Conservation (phyloP, 2,888 invertebrate species). For the Urechis unicinctus region DNA sequence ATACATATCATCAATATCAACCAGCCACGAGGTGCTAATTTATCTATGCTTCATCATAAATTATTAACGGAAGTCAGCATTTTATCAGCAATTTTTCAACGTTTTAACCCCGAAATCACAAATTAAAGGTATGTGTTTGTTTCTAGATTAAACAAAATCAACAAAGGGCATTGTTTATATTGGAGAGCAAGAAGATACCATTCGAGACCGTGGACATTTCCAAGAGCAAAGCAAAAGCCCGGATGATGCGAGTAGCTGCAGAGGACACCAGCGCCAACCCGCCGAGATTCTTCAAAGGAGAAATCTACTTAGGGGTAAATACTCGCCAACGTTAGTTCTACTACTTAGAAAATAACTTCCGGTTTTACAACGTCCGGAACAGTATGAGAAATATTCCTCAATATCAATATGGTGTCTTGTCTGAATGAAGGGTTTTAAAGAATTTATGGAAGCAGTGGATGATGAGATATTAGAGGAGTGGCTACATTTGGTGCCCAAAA, state of each 20-base stretch:
- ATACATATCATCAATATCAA: too few species aligned
- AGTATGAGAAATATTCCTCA: neutral
- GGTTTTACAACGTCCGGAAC: too few species aligned
- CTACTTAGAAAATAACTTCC: too few species aligned
- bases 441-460: neutral
- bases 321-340: too few species aligned
- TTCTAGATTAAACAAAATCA: constrained; percentile 2
- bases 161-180: neutral
- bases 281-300: constrained; percentile 3
- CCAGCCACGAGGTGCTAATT: too few species aligned
- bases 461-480: neutral
- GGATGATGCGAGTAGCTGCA: neutral
- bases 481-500: too few species aligned
- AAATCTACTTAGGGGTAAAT: constrained; percentile 2
- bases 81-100: too few species aligned
- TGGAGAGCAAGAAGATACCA: constrained; percentile 2
- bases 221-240: neutral
- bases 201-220: constrained; percentile 1
- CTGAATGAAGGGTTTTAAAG: neutral
- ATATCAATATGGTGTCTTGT: neutral
- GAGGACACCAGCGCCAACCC: constrained; percentile 1
- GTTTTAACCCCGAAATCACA: too few species aligned
- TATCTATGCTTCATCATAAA: too few species aligned
- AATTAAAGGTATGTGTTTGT: too few species aligned
- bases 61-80: too few species aligned